These are phyloP conservation scores for Sycophaga agraensis DNA, from an alignment of 1,140 invertebrate genomes.

Conservation along the genomic window DNA sequence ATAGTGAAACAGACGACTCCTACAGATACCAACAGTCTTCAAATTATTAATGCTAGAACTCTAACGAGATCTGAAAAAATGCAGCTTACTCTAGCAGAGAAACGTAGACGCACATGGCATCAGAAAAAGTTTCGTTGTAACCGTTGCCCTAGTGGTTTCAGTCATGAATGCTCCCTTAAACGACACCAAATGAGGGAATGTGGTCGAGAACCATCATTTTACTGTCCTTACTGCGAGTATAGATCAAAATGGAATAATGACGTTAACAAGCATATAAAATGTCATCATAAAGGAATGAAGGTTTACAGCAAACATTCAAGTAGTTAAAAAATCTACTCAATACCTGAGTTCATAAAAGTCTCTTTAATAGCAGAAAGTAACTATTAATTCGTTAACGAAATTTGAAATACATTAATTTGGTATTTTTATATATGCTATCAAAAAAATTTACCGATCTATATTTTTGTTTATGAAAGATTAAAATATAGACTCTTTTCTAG, in stretches of 20 bases:
- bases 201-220: constrained; percentile 47
- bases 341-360: too few relatives aligned
- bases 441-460: too few relatives aligned
- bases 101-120: neutral
- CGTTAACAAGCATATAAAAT: neutral
- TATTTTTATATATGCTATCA: too few relatives aligned
- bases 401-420: too few relatives aligned
- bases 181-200: constrained; percentile 53
- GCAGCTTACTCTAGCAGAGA: neutral
- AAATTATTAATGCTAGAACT: too few relatives aligned
- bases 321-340: too few relatives aligned
- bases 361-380: too few relatives aligned
- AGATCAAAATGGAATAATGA: neutral
- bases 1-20: neutral
- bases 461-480: too few relatives aligned
- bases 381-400: too few relatives aligned
- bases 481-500: too few relatives aligned
- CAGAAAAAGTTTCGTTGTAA: neutral
- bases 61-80: neutral
- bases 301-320: too few relatives aligned
- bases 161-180: constrained; percentile 35
- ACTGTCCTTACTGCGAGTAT: constrained; percentile 47
- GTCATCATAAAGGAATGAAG: neutral
- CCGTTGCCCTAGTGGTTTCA: neutral
- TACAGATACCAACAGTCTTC: too few relatives aligned